These are phyloP conservation scores for Dryadula phaetusa DNA, from an alignment of 2,888 invertebrate genomes.

Conservation along the genomic window DNA sequence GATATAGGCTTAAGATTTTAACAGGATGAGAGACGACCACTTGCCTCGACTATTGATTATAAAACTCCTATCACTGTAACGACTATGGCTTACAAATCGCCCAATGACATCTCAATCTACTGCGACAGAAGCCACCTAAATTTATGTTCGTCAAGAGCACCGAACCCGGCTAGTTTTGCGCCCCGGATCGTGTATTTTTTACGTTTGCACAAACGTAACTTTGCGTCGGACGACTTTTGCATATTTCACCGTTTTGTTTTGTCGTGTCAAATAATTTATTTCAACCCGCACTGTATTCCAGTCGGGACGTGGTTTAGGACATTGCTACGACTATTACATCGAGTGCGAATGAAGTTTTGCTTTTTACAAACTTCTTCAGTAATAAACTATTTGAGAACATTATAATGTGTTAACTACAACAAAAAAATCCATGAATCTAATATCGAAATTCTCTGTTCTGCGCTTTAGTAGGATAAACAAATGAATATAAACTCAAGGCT, in stretches of 20 bases:
- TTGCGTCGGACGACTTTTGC: slow-evolving; percentile 51
- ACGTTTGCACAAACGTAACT: slow-evolving; percentile 50
- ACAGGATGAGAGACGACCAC: background rate
- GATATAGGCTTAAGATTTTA: background rate
- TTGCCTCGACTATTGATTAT: slow-evolving; percentile 29
- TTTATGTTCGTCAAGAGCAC: slow-evolving; percentile 53
- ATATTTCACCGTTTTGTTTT: slow-evolving; percentile 51
- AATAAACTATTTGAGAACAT: background rate
- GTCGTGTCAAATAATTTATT: slow-evolving; percentile 50
- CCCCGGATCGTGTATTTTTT: slow-evolving; percentile 49
- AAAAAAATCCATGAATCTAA: too few species aligned
- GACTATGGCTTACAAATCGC: slow-evolving; percentile 50
- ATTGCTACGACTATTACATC: slow-evolving; percentile 42
- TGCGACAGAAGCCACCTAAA: slow-evolving; percentile 49
- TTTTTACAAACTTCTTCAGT: background rate
- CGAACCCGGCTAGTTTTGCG: slow-evolving; percentile 48
- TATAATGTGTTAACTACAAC: too few species aligned
- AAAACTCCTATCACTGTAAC: slow-evolving; percentile 31
- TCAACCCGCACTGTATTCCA: slow-evolving; percentile 45
- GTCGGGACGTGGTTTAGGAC: slow-evolving; percentile 45
- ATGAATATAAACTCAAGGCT: too few species aligned
- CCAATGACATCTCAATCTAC: slow-evolving; percentile 63
- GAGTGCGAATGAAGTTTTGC: slow-evolving; percentile 30
- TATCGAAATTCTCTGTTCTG: too few species aligned
- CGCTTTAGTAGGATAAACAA: too few species aligned